Evolutionary conservation across 2,797 vertebrate genomes (phyloP), one percentile per base, ranked within the genome.

Genomic region (Channallabes apus): DNA sequence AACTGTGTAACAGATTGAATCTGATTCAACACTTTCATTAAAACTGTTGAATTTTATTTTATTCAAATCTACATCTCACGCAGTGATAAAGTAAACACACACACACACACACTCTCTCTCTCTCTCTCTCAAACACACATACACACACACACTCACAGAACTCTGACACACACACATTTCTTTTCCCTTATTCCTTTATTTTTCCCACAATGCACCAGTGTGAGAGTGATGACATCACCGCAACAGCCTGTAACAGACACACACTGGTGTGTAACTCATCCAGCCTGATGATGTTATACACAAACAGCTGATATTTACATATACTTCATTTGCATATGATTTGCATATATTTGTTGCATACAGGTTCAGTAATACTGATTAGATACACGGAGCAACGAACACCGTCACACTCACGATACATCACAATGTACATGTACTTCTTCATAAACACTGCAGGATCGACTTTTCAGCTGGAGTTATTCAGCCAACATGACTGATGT

Each of bases 201-300:
- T 46, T 46, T 93, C 92, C 82, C 84, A 85, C 72, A 93, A 92
- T 69, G 89, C 85, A 92, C 87, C 69, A 68, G 62, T 77, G 89
- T 87, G 90, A 89, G 68, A 59, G 24, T 27, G 54, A 72, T 82
- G 68, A 72, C 81, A 46, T 62, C 56, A 72, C 61, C 2, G 54
- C 71, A 56, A 24, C 80, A 58, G 80, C 51, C 29, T 22, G 51
- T 82, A 38, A 65, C 78, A 64, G 22, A 79, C 35, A 41, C 77
- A 61, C 76, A 38, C 58, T 24, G 3, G 15, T 80, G 59, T 80
- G 38, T 46, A 46, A 64, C 61, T n/a, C 12, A 79, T 79, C 32
- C 77, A 79, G 32, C 58, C 24, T 62, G 4, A 62, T 38, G 11
- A 79, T 54, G 15, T 41, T 38, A 18, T 62, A 41, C 58, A 79